A percentile compares a stretch with the other conserved stretches of the same genome.
These are phyloP conservation scores for Tadarida brasiliensis DNA, from an alignment of 2,797 vertebrate species.

Conservation along the genomic window DNA sequence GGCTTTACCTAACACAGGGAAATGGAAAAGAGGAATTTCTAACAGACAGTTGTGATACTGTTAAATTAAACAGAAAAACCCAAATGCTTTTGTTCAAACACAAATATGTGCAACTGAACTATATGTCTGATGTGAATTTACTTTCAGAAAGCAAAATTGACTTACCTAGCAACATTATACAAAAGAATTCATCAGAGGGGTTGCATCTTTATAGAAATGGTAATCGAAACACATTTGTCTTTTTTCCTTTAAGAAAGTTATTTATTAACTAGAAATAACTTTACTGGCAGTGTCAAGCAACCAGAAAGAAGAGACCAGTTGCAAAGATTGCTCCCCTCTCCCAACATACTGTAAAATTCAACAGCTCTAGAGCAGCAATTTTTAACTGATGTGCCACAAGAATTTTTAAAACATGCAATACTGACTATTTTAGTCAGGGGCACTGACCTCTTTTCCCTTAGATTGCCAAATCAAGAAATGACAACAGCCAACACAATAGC, in stretches of 20 bases:
- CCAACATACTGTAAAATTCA: background rate
- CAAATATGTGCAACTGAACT: background rate
- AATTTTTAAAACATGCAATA: too few species aligned
- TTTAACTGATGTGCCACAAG: too few species aligned
- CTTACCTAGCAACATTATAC: background rate
- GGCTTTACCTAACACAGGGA: background rate
- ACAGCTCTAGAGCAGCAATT: background rate
- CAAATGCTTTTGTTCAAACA: slow-evolving; percentile 2
- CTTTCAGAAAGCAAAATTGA: slow-evolving; percentile 12
- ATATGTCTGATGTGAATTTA: background rate
- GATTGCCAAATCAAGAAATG: too few species aligned
- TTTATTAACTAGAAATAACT: background rate
- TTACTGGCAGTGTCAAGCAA: background rate
- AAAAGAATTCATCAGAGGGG: background rate
- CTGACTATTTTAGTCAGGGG: too few species aligned
- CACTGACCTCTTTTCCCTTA: too few species aligned
- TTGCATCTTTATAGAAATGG: background rate
- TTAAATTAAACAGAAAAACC: slow-evolving; percentile 11
- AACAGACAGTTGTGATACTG: background rate
- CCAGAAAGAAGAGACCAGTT: background rate
- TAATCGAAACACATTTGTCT: slow-evolving; percentile 5
- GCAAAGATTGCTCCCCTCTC: background rate
- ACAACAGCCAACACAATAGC: too few species aligned
- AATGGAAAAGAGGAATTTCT: background rate
- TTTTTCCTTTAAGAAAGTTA: slow-evolving; percentile 25